Base-by-base conservation (phyloP, 2,888 invertebrate genomes). In the Polymixis lichenea region DNA sequence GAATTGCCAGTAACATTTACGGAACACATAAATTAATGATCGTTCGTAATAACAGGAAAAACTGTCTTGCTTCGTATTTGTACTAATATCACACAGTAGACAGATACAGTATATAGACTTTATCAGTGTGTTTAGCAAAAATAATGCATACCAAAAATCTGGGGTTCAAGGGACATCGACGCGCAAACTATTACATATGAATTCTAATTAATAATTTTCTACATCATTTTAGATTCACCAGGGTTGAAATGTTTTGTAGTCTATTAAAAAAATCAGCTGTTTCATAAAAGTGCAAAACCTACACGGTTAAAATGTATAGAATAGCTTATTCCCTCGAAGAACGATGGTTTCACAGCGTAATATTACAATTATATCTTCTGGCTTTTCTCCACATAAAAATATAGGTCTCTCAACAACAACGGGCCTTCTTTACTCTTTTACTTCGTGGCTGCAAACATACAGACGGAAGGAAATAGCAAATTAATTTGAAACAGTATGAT, bases 401-500 rank as follows among this genome's bases (percentile, higher is more conserved):
- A 5, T 7, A 19, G 28, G 6, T 62, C 43, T 22, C 11, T 46
- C 17, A 19, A 17, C 8, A 9, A 32, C 19, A 3, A 2, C 28
- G 4, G n/a, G 6, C 68, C 80, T 72, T 71, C 71, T 74, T 9
- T 11, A 22, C 2, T 28, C 2, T 1, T 28, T 25, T 55, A 22
- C 32, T 17, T 3, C 0, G 32, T 58, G 51, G 19, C 22, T 58
- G 1, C 56, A 58, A 46, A 2, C 7, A 15, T 22, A 32, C 46
- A 65, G 32, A 60, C 68, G 82, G 85, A 84, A 83, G 83, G 83
- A 84, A 83, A 76, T 66, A 72, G 49, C 53, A 32, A 68, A 84
- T 84, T 73, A 43, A 81, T 73, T 70, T 51, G 51, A 75, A 86
- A 72, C 64, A 61, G 53, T 25, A 32, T 64, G 64, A 79, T 86